A percentile compares a stretch with the other conserved stretches of the same genome.
Evolutionary conservation across 2,113 vertebrate genomes (phyloP).

Genomic region (Rissa tridactyla): DNA sequence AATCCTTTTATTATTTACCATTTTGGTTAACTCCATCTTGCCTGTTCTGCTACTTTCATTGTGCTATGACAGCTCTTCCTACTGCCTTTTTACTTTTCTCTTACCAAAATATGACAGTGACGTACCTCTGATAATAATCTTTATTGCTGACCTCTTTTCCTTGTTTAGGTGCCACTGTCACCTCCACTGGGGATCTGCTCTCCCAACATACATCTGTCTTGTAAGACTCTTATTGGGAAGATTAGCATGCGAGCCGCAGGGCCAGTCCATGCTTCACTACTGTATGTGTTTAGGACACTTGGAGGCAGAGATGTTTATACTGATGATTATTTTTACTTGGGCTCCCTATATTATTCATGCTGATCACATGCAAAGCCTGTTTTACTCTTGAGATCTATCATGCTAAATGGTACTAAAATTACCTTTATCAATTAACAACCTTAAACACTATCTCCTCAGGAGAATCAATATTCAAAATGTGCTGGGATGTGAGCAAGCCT

Average conservation of each 20-base stretch:
- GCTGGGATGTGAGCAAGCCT: neutral
- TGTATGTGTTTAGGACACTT: neutral
- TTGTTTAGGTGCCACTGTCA: neutral
- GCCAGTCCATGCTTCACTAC: neutral
- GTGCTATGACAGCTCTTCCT: neutral
- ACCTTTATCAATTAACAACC: conserved; percentile 21
- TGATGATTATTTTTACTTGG: neutral
- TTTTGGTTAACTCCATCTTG: neutral
- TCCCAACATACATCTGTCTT: neutral
- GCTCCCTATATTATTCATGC: neutral
- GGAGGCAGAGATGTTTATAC: neutral
- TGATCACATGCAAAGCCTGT: neutral
- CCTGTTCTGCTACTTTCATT: neutral
- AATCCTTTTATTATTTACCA: neutral
- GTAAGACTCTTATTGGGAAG: neutral
- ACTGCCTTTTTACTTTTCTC: neutral
- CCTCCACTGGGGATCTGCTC: neutral
- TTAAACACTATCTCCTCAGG: neutral
- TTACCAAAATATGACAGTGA: neutral
- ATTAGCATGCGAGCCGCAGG: neutral
- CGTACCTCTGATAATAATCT: neutral
- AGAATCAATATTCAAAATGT: neutral
- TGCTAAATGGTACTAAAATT: conserved; percentile 11
- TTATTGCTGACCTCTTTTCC: neutral
- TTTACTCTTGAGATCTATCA: conserved; percentile 23